Conservation (phyloP, 2,888 invertebrate genomes). For the Limenitis camilla region DNA sequence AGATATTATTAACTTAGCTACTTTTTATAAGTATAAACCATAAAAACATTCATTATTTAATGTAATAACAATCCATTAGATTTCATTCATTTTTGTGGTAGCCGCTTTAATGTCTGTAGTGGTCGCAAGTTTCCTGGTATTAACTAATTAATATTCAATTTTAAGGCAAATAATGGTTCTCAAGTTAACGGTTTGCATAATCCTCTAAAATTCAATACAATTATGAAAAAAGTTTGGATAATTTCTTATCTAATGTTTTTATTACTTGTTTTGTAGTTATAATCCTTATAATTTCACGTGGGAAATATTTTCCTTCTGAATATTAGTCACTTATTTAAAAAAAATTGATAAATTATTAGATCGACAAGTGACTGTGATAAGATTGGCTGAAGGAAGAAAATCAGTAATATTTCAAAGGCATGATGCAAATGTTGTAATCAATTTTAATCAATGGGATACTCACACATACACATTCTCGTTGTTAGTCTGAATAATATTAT, state of each 20-base stretch:
- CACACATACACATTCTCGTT: neutral
- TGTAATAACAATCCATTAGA: neutral
- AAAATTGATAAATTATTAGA: too few relatives aligned
- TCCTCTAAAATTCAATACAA: neutral
- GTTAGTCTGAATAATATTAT: constrained; percentile 1
- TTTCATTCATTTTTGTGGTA: constrained; percentile 3
- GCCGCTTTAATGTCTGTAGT: constrained; percentile 6
- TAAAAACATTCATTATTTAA: too few relatives aligned
- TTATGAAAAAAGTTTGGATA: neutral
- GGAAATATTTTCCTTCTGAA: too few relatives aligned
- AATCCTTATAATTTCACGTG: neutral
- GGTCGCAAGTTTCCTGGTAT: constrained; percentile 10
- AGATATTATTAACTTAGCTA: too few relatives aligned
- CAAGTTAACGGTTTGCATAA: neutral
- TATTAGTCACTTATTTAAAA: too few relatives aligned
- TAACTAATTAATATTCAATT: constrained; percentile 5
- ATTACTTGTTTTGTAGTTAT: neutral
- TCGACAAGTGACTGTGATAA: too few relatives aligned
- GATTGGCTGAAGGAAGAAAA: too few relatives aligned
- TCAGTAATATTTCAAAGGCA: too few relatives aligned
- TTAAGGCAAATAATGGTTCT: neutral
- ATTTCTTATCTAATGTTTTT: neutral
- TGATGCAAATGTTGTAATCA: constrained; percentile 1
- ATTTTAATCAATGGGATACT: neutral
- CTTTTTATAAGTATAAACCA: too few relatives aligned